A percentile compares a stretch with the other conserved stretches of the same genome.
These are phyloP conservation scores for Poeciliopsis turrubarensis DNA, from an alignment of 2,113 vertebrate species.

Conservation along the genomic window DNA sequence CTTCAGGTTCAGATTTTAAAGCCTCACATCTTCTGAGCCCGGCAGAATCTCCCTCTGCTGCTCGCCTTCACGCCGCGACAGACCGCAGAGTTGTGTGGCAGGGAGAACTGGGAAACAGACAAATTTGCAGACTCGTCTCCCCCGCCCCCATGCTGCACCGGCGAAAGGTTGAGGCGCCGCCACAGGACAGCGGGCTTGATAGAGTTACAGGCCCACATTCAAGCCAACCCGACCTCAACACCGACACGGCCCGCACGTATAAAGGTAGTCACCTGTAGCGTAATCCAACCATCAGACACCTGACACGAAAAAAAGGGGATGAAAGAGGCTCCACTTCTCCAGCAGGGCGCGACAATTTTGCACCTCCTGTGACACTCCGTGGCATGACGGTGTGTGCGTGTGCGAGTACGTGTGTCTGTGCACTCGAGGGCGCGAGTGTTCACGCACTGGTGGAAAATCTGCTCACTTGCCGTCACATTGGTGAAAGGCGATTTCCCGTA, in stretches of 20 bases:
- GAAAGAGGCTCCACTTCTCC: slow-evolving; percentile 49
- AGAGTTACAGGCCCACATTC: neutral
- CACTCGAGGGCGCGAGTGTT: slow-evolving; percentile 29
- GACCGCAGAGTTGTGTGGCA: slow-evolving; percentile 32
- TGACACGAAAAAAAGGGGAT: slow-evolving; percentile 46
- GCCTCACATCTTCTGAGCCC: slow-evolving; percentile 46
- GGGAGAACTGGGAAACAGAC: slow-evolving; percentile 24
- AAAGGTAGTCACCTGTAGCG: slow-evolving; percentile 25
- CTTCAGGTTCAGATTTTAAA: slow-evolving; percentile 43
- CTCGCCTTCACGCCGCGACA: slow-evolving; percentile 40
- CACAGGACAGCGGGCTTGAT: neutral
- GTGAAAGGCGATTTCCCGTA: slow-evolving; percentile 79
- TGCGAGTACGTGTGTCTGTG: slow-evolving; percentile 39
- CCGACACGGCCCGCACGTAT: slow-evolving; percentile 23
- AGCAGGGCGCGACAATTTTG: slow-evolving; percentile 46
- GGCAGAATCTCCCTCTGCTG: slow-evolving; percentile 32
- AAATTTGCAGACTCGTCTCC: slow-evolving; percentile 27
- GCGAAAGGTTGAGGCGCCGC: slow-evolving; percentile 13
- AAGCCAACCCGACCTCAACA: slow-evolving; percentile 9
- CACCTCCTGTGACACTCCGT: slow-evolving; percentile 42
- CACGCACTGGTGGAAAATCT: slow-evolving; percentile 61
- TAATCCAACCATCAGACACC: slow-evolving; percentile 51
- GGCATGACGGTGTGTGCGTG: slow-evolving; percentile 49
- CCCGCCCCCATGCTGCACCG: slow-evolving; percentile 23
- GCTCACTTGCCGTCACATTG: slow-evolving; percentile 61